phyloP scores from a whole-genome alignment of 92 coral and sea anemone genomes.

The Siderastrea radians region DNA sequence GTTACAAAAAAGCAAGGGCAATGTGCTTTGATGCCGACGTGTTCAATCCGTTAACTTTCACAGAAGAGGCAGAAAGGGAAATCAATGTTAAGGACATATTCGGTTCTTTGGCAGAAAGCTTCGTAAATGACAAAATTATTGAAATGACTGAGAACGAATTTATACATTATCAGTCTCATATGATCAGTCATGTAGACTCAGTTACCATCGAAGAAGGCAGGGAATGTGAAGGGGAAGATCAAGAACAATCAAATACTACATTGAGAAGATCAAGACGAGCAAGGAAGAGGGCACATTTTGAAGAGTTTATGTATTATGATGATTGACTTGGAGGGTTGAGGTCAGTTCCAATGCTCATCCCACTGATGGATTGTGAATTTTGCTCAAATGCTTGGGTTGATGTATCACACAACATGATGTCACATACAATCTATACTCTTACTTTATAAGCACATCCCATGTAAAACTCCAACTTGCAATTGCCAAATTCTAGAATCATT shows the following conservation, averaged over 20 bases:
- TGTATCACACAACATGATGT: neutral
- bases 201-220: conserved; percentile 47
- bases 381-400: neutral
- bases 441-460: too few species aligned
- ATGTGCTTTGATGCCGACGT: neutral
- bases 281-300: conserved; percentile 45
- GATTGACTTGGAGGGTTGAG: conserved; percentile 22
- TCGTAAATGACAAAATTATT: neutral
- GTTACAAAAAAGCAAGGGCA: neutral
- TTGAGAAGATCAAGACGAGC: conserved; percentile 49
- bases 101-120: neutral
- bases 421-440: neutral
- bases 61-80: neutral
- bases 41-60: neutral
- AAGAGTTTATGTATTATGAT: conserved; percentile 33
- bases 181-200: conserved; percentile 37
- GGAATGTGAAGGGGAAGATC: conserved; percentile 43
- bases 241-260: conserved; percentile 52
- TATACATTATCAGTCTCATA: conserved; percentile 37
- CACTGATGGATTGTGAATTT: conserved; percentile 8
- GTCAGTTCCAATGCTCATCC: conserved; percentile 14
- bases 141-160: conserved; percentile 30
- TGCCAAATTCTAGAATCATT: too few species aligned
- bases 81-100: neutral
- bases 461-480: too few species aligned